Percentiles rank a stretch among this genome's conserved stretches.
Conservation (phyloP, 1,140 invertebrate species). For the Ceratina australensis region DNA sequence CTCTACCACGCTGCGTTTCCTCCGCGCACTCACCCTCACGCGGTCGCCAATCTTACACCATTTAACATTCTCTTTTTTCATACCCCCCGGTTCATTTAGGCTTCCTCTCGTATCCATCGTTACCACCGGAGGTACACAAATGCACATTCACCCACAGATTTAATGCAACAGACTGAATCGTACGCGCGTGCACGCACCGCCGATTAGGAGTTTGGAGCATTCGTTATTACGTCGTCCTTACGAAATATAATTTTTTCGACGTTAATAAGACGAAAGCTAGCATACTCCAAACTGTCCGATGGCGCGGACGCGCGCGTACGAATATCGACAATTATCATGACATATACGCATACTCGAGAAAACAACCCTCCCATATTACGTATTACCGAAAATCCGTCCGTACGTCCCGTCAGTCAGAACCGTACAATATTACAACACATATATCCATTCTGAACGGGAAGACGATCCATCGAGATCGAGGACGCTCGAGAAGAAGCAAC, state of each 20-base stretch:
- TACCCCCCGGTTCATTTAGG: constrained; percentile 10
- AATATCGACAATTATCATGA: constrained; percentile 25
- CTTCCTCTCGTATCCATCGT: constrained; percentile 19
- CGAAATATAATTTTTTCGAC: no score
- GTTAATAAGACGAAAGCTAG: no score
- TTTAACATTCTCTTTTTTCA: constrained; percentile 13
- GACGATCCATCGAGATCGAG: constrained; percentile 69
- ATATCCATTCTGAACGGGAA: constrained; percentile 55
- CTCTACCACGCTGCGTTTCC: constrained; percentile 8
- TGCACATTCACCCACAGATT: background rate
- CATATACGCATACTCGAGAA: constrained; percentile 30
- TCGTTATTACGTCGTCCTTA: no score
- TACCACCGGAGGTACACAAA: background rate
- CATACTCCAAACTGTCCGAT: constrained; percentile 8
- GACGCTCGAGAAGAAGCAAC: constrained; percentile 67
- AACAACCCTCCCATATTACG: background rate
- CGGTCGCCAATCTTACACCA: constrained; percentile 21
- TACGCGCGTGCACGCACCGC: no score
- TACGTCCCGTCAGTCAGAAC: constrained; percentile 52
- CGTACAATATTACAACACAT: constrained; percentile 10
- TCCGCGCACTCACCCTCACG: constrained; percentile 13
- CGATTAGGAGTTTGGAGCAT: no score
- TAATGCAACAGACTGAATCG: background rate
- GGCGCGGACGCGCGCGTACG: constrained; percentile 11
- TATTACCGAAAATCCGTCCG: constrained; percentile 26